Percentiles rank a stretch among this genome's conserved stretches.
Evolutionary conservation across 2,888 invertebrate genomes (phyloP).

Genomic region (Chaetoderma sp.): DNA sequence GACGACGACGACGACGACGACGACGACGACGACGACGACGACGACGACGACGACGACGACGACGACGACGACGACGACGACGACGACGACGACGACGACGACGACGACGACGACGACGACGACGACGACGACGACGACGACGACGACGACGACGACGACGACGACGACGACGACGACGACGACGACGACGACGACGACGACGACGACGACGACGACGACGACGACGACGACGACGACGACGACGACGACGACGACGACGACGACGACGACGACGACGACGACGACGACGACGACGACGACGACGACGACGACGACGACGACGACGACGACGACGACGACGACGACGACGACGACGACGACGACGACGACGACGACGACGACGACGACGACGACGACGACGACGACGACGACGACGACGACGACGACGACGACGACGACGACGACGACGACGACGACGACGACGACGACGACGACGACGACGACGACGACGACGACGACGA

Average conservation of each 20-base stretch:
- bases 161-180: constrained; percentile 12
- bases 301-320: constrained; percentile 4
- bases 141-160: constrained; percentile 12
- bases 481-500: neutral
- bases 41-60: constrained; percentile 15
- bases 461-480: constrained; percentile 6
- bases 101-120: neutral
- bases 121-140: constrained; percentile 6
- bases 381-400: constrained; percentile 8
- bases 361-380: constrained; percentile 9
- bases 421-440: constrained; percentile 8
- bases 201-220: constrained; percentile 6
- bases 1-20: constrained; percentile 10
- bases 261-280: neutral
- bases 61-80: constrained; percentile 23
- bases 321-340: constrained; percentile 12
- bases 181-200: constrained; percentile 10
- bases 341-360: constrained; percentile 12
- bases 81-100: constrained; percentile 16
- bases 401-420: constrained; percentile 9
- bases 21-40: constrained; percentile 15
- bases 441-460: constrained; percentile 8
- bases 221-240: constrained; percentile 10
- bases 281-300: neutral
- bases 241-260: constrained; percentile 8